A percentile compares a stretch with the other conserved stretches of the same genome.
Evolutionary conservation across 2,797 vertebrate genomes (phyloP).

Genomic region (Galaxias olidus): DNA sequence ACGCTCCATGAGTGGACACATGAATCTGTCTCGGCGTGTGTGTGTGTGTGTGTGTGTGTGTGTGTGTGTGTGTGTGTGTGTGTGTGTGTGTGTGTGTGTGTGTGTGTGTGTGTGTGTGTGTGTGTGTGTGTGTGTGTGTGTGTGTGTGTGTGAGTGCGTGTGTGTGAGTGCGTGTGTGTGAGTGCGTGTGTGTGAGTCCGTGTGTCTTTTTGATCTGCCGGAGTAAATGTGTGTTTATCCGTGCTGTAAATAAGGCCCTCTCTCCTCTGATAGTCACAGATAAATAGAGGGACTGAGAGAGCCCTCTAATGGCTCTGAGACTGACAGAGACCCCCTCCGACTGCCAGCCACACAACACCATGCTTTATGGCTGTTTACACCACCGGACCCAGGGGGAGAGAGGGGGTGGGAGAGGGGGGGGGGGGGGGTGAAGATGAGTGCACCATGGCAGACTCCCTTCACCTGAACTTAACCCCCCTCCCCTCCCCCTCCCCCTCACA

Average conservation of each 20-base stretch:
- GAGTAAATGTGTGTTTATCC: slow-evolving; percentile 69
- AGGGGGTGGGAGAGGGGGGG: slow-evolving; percentile 27
- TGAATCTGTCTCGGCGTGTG: neutral
- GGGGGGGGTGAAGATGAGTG: slow-evolving; percentile 31
- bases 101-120: neutral
- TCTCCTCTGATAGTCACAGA: slow-evolving; percentile 67
- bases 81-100: slow-evolving; percentile 17
- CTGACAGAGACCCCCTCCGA: slow-evolving; percentile 31
- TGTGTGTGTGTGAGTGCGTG: neutral
- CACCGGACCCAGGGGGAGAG: slow-evolving; percentile 48
- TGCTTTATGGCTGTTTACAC: slow-evolving; percentile 78
- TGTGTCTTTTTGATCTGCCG: slow-evolving; percentile 60
- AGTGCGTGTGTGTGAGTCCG: slow-evolving; percentile 28
- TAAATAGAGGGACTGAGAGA: slow-evolving; percentile 38
- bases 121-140: neutral
- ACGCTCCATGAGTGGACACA: neutral
- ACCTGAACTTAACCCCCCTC: slow-evolving; percentile 68
- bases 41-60: neutral
- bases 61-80: slow-evolving; percentile 1
- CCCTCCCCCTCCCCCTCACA: slow-evolving; percentile 52
- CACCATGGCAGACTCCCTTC: slow-evolving; percentile 53
- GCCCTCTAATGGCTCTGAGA: slow-evolving; percentile 58
- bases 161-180: neutral
- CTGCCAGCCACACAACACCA: slow-evolving; percentile 40
- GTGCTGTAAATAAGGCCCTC: slow-evolving; percentile 67